Base-by-base conservation (phyloP, 1,140 invertebrate species). In the Eriosoma lanigerum region DNA sequence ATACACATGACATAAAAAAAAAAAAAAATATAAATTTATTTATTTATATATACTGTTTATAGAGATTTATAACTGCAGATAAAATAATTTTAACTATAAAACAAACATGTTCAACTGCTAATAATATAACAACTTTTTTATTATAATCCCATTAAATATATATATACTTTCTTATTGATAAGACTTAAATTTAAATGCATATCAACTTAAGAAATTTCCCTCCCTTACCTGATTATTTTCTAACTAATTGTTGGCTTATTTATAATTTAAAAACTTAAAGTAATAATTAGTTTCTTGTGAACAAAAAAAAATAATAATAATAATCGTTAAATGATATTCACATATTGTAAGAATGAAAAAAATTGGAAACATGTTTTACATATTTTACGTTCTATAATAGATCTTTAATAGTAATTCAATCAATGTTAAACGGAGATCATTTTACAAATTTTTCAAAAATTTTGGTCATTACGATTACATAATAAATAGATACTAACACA, bases 11-110 rank as follows among this genome's bases (percentile, higher is more conserved):
- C 12, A 62, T 13, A 76, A 44, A 58, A 58, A 44, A 1, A 56
- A n/a, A n/a, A n/a, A n/a, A n/a, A n/a, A n/a, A n/a, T n/a, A n/a
- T n/a, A n/a, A n/a, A n/a, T n/a, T 24, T 50, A 52, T 72, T 52
- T 29, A 50, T 29, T 44, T 60, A 78, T 62, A 62, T 78, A 76
- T 78, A 29, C 48, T 48, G 56, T 24, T 62, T 78, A 62, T 62
- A 78, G 75, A 78, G 75, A 78, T 78, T 78, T 62, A 78, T 78
- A 78, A 78, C 75, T 78, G 56, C 19, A 38, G 48, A 78, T 78
- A 78, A 78, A 78, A 78, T 78, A 60, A 78, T 78, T 78, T 78
- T 62, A 78, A 48, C 75, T 78, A 78, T 76, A 78, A 60, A 78
- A 78, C 75, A 78, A 78, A 78, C 46, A 78, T 60, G 52, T 78